Percentiles rank a stretch among this genome's conserved stretches.
Evolutionary conservation across 1,140 invertebrate genomes (phyloP).

Genomic region (Saccostrea glomerata): DNA sequence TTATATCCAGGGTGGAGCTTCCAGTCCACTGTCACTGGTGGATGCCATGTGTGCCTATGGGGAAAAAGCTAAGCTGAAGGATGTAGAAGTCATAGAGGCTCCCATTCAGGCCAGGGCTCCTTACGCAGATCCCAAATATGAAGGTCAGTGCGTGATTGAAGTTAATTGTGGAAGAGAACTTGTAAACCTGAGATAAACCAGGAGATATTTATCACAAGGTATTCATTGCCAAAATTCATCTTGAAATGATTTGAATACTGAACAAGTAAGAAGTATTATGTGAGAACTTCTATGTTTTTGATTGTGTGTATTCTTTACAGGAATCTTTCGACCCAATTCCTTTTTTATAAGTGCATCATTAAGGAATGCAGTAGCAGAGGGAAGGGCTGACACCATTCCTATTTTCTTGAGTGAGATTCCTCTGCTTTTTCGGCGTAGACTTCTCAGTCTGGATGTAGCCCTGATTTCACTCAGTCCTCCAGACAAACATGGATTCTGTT

Average conservation of each 20-base stretch:
- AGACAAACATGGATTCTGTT: constrained; percentile 93
- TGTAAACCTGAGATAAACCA: too few species aligned
- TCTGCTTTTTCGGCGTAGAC: constrained; percentile 89
- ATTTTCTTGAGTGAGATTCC: constrained; percentile 97
- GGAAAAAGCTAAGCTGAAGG: constrained; percentile 84
- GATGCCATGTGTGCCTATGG: constrained; percentile 90
- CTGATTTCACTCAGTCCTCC: constrained; percentile 92
- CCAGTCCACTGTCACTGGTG: constrained; percentile 90
- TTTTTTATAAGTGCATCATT: constrained; percentile 92
- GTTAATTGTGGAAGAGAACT: too few species aligned
- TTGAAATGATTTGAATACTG: too few species aligned
- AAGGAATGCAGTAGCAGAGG: constrained; percentile 89
- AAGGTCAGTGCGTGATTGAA: constrained; percentile 81
- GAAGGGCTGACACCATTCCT: constrained; percentile 91
- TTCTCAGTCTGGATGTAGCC: constrained; percentile 91
- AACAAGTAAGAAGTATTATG: too few species aligned
- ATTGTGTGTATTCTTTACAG: constrained; percentile 74
- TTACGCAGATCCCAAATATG: constrained; percentile 88
- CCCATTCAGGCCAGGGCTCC: constrained; percentile 93
- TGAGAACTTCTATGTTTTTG: too few species aligned
- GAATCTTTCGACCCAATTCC: constrained; percentile 88
- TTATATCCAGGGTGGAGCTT: constrained; percentile 93
- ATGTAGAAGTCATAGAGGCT: constrained; percentile 93
- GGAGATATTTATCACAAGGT: too few species aligned
- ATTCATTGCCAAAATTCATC: too few species aligned